These are phyloP conservation scores for Spea bombifrons DNA, from an alignment of 2,113 vertebrate genomes.

Conservation along the genomic window DNA sequence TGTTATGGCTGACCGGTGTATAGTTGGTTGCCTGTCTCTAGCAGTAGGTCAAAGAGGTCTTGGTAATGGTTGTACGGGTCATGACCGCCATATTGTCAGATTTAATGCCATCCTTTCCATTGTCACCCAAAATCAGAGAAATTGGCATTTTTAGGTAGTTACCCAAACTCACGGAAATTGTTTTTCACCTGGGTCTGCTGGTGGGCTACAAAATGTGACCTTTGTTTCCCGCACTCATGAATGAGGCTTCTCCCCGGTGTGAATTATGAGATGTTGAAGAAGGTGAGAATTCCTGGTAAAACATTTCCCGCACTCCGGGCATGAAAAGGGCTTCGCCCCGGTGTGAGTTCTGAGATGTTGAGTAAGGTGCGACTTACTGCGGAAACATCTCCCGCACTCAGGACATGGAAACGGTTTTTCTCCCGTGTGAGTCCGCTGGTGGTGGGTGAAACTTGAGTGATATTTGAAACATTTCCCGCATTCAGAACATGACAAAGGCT, in stretches of 20 bases:
- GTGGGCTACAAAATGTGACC: not conserved
- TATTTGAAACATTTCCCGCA: not conserved
- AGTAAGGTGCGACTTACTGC: not conserved
- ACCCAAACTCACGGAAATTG: not conserved
- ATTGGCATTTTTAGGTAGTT: no score
- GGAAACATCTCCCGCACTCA: not conserved
- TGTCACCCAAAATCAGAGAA: no score
- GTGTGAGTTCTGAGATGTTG: slow-evolving; percentile 4
- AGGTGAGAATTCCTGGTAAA: not conserved
- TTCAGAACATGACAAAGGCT: not conserved
- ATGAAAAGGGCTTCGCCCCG: not conserved
- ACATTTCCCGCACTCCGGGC: not conserved
- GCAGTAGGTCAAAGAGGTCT: no score
- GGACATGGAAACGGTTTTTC: slow-evolving; percentile 10
- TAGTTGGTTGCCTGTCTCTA: no score
- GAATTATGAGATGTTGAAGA: not conserved
- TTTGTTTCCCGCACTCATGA: slow-evolving; percentile 1
- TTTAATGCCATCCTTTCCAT: no score
- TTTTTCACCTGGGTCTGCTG: not conserved
- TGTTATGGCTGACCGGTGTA: no score
- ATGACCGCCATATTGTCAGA: not conserved
- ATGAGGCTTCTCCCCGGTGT: slow-evolving; percentile 4
- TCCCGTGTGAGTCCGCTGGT: slow-evolving; percentile 7
- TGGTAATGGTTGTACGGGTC: no score
- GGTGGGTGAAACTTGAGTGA: not conserved